A percentile compares a stretch with the other conserved stretches of the same genome.
These are phyloP conservation scores for Nycticryphes semicollaris DNA, from an alignment of 2,113 vertebrate species.

Conservation along the genomic window DNA sequence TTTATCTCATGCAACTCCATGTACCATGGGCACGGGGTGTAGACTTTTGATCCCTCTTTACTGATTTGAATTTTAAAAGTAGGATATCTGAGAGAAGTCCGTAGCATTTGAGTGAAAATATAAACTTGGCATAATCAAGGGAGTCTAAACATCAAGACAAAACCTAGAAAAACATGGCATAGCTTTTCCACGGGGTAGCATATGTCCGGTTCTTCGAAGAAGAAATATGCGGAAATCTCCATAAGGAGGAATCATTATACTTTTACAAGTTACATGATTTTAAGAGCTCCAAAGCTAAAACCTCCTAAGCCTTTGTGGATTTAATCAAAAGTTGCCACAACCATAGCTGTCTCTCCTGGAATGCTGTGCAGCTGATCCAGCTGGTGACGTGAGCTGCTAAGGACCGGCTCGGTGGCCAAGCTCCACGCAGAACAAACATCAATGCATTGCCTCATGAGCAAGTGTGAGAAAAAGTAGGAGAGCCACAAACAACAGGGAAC, in stretches of 20 bases:
- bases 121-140: not conserved
- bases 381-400: constrained; percentile 5
- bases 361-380: constrained; percentile 45
- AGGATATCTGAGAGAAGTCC: not conserved
- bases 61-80: not conserved
- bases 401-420: constrained; percentile 4
- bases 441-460: not conserved
- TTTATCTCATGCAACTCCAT: not conserved
- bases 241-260: not conserved
- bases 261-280: not conserved
- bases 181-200: not conserved
- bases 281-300: not conserved
- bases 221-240: not conserved
- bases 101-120: not conserved
- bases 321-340: not conserved
- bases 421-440: constrained; percentile 20
- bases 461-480: constrained; percentile 69
- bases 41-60: not conserved
- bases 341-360: not conserved
- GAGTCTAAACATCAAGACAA: not conserved
- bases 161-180: not conserved
- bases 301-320: not conserved
- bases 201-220: not conserved
- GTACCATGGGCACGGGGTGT: rapidly evolving
- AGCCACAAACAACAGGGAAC: constrained; percentile 50